Evolutionary conservation across 2,888 invertebrate species (phyloP), one percentile per base, ranked within the genome.

Genomic region (Stenurella melanura): DNA sequence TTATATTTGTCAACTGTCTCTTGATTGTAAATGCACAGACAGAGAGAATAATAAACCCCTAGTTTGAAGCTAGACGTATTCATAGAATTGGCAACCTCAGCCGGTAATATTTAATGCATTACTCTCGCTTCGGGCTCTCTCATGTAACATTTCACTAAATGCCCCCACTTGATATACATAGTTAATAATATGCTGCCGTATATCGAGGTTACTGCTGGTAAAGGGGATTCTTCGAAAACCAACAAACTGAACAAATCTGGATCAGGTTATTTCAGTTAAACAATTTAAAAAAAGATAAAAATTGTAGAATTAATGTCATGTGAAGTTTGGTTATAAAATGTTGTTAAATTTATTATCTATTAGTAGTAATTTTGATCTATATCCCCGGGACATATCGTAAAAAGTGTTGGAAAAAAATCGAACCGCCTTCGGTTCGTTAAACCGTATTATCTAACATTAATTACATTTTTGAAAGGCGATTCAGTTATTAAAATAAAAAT

Each of bases 81-180:
- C 67, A 67, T 54, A 50, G 67, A 50, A 67, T 67, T 67, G 54
- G 26, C 30, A 67, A 67, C 67, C 67, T 54, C 67, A 67, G 50
- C 54, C 26, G 67, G 54, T 67, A 12, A 26, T 67, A 56, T 67
- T 67, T 67, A 67, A 67, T 67, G 67, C 67, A 67, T 67, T 67
- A 67, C 67, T 50, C 67, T 67, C 67, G 67, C 67, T 67, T 10
- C n/a, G 30, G 34, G 54, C 67, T 21, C 67, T 67, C 56, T 54
- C 50, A 67, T 26, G 67, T 67, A 67, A 54, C 67, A 56, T 67
- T 54, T 67, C 67, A 54, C 67, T 67, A 67, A 67, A 67, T 67
- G 21, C 67, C 67, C 56, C 26, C 30, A 50, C 67, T 66, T 67
- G 54, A 50, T 67, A 50, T 67, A 67, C 56, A 67, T 67, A 67